These are phyloP conservation scores for Tursiops truncatus DNA, from an alignment of 2,113 vertebrate species.

Conservation along the genomic window DNA sequence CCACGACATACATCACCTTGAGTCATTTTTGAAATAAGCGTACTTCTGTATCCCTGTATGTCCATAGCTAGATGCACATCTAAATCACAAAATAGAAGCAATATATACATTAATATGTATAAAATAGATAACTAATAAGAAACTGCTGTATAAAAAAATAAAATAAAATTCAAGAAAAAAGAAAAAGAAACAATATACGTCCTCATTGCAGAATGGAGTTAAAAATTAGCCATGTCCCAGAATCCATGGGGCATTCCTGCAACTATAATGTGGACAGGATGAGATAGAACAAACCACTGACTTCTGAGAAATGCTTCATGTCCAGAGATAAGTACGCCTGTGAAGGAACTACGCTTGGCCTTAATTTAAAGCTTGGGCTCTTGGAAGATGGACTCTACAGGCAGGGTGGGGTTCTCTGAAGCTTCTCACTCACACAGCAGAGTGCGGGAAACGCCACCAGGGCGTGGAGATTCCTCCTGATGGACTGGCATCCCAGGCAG, in stretches of 20 bases:
- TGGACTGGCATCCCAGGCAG: neutral
- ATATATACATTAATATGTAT: too few species aligned
- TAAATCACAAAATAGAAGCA: accelerated
- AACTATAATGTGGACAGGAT: neutral
- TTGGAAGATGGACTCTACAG: too few species aligned
- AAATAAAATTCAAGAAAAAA: too few species aligned
- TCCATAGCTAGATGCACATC: accelerated
- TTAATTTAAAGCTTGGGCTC: accelerated
- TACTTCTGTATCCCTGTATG: neutral
- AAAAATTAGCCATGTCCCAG: neutral
- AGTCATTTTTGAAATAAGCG: neutral
- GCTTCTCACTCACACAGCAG: neutral
- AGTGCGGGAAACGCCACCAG: too few species aligned
- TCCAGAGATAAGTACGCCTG: accelerated
- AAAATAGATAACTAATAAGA: too few species aligned
- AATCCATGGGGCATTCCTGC: neutral
- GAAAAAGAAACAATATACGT: accelerated
- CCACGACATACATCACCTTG: accelerated
- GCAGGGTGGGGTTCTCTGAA: neutral
- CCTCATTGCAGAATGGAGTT: neutral
- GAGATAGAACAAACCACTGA: neutral
- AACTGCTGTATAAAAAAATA: too few species aligned
- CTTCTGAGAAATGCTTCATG: accelerated
- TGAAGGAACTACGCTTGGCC: accelerated
- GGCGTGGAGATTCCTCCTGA: accelerated